Evolutionary conservation across 2,113 vertebrate species (phyloP).

Genomic region (Chaetops frenatus): DNA sequence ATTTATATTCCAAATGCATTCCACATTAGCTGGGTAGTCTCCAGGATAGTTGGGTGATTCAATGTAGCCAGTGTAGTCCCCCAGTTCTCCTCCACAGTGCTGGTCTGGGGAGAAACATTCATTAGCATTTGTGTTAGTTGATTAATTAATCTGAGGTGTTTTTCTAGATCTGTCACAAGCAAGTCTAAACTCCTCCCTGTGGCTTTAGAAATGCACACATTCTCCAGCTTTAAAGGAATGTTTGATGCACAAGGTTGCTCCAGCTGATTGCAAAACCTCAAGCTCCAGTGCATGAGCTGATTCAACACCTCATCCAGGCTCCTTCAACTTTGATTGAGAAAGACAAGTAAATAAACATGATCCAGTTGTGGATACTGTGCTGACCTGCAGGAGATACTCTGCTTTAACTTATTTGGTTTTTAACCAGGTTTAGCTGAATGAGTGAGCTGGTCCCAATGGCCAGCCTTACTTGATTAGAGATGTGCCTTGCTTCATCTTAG

Average conservation of each 20-base stretch:
- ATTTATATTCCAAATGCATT: slow-evolving; percentile 80
- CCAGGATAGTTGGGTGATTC: slow-evolving; percentile 82
- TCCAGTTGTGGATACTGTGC: neutral
- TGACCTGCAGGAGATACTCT: neutral
- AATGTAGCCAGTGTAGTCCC: slow-evolving; percentile 80
- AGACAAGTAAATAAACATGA: neutral
- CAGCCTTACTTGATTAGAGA: neutral
- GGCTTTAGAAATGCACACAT: neutral
- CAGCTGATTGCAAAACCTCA: neutral
- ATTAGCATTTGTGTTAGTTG: neutral
- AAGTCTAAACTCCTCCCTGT: neutral
- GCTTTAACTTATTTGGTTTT: neutral
- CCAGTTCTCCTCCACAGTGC: slow-evolving; percentile 79
- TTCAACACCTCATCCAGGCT: neutral
- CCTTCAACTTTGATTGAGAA: neutral
- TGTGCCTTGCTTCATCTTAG: neutral
- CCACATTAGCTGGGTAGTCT: slow-evolving; percentile 78
- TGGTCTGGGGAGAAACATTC: slow-evolving; percentile 65
- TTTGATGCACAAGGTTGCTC: neutral
- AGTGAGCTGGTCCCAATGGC: neutral
- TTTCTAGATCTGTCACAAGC: neutral
- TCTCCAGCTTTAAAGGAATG: neutral
- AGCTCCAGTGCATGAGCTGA: neutral
- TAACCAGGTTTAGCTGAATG: neutral
- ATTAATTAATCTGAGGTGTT: neutral